Base-by-base conservation (phyloP, 2,113 vertebrate genomes). In the Thermophis baileyi region DNA sequence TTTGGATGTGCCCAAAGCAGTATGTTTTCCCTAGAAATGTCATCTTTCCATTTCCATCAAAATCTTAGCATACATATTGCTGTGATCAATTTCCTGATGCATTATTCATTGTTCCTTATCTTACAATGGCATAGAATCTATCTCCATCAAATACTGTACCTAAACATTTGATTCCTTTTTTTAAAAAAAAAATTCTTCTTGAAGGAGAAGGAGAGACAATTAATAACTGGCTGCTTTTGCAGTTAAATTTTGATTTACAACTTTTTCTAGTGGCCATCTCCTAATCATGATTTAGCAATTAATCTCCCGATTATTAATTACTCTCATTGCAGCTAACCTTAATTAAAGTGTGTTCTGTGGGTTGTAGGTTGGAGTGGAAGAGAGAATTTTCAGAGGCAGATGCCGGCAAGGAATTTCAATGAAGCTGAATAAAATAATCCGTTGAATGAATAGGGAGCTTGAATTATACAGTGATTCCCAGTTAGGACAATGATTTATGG, bases 241-340 rank as follows among this genome's bases (percentile, higher is more conserved):
- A 93, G 93, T 27, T 95, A 94, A 95, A 69, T 47, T 6, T 94
- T 97, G 96, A 95, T 97, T 97, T 97, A 96, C 96, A 97, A 94
- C 63, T 93, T 89, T 93, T 96, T 93, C 16, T 63, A 93, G 24
- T 91, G 95, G 44, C 92, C 50, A 97, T 96, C 96, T 97, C 93
- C 93, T 89, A 93, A 96, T 96, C 96, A 93, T 85, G 89, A 92
- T 91, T 89, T 96, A 40, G 35, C 44, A 97, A 96, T 96, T 97
- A 95, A 96, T 98, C 93, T 96, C 94, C 44, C 91, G 93, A 93
- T 97, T 97, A 96, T 95, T 96, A 96, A 97, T 97, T 89, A 94
- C 60, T 91, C 22, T 91, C 55, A 81, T 95, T 95, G 55, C 90
- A 91, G 95, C 91, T 89, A 96, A 94, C 44, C 35, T 96, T 97